Conservation (phyloP, 2,888 invertebrate genomes). For the Thumatha senex region DNA sequence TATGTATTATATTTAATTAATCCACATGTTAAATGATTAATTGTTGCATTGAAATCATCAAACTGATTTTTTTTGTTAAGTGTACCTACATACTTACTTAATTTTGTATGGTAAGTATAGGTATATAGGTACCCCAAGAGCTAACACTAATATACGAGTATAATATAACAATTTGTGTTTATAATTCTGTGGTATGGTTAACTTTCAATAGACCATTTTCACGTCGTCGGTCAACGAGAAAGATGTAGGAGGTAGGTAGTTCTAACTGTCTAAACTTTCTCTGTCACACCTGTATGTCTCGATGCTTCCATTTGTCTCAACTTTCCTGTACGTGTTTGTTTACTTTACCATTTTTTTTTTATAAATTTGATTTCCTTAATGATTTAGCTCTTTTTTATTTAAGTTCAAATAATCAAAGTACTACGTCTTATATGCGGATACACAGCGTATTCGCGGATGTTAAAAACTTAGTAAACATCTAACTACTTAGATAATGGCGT, state of each 20-base stretch:
- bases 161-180: constrained; percentile 21
- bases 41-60: too few species aligned
- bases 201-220: constrained; percentile 39
- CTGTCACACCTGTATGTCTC: constrained; percentile 24
- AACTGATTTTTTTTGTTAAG: too few species aligned
- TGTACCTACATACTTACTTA: too few species aligned
- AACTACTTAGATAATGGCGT: background rate
- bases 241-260: constrained; percentile 4
- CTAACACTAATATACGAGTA: too few species aligned
- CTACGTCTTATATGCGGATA: background rate
- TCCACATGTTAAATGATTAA: too few species aligned
- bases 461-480: background rate
- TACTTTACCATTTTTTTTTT: background rate
- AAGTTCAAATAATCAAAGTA: too few species aligned
- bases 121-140: too few species aligned
- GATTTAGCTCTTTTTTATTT: too few species aligned
- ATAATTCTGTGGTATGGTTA: constrained; percentile 38
- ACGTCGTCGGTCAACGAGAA: constrained; percentile 25
- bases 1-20: too few species aligned
- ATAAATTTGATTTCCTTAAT: too few species aligned
- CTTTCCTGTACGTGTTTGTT: constrained; percentile 20
- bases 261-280: constrained; percentile 29
- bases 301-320: constrained; percentile 14
- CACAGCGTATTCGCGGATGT: background rate
- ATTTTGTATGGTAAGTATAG: too few species aligned